Conservation (phyloP, 2,797 vertebrate species). For the Philypnodon macrostomus region DNA sequence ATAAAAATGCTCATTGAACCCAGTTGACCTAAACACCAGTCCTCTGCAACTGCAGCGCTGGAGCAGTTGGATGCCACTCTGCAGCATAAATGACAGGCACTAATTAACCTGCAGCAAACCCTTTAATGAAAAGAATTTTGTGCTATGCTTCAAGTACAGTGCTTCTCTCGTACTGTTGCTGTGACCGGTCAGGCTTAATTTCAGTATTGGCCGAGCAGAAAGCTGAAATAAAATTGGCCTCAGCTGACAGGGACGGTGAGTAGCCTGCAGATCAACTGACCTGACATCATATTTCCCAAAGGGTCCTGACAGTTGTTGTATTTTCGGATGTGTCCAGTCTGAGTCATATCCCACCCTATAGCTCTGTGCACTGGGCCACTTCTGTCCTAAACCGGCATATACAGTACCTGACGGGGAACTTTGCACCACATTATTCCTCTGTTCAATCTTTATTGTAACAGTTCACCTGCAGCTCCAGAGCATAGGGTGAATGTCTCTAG, state of each 20-base stretch:
- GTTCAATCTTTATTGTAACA: not conserved
- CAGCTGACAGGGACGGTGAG: constrained; percentile 17
- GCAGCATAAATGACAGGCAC: not conserved
- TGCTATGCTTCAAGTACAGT: constrained; percentile 17
- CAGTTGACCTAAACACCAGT: not conserved
- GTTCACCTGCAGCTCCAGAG: constrained; percentile 10
- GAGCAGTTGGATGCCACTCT: not conserved
- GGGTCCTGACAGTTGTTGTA: constrained; percentile 64
- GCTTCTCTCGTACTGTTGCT: constrained; percentile 26
- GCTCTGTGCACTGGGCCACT: constrained; percentile 20
- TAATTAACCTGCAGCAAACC: not conserved
- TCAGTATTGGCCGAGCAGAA: constrained; percentile 23
- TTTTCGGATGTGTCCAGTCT: constrained; percentile 62
- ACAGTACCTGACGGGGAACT: constrained; percentile 30
- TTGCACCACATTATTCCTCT: constrained; percentile 17
- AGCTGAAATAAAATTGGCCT: constrained; percentile 26
- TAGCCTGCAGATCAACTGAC: constrained; percentile 31
- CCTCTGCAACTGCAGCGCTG: not conserved
- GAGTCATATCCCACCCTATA: constrained; percentile 45
- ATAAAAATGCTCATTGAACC: not conserved
- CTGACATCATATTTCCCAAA: constrained; percentile 67
- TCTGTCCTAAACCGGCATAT: constrained; percentile 1
- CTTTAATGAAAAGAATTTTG: constrained; percentile 8
- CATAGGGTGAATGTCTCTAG: constrained; percentile 9
- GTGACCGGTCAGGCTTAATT: constrained; percentile 16